phyloP scores from a whole-genome alignment of 2,113 vertebrate species.

The Pholis gunnellus region DNA sequence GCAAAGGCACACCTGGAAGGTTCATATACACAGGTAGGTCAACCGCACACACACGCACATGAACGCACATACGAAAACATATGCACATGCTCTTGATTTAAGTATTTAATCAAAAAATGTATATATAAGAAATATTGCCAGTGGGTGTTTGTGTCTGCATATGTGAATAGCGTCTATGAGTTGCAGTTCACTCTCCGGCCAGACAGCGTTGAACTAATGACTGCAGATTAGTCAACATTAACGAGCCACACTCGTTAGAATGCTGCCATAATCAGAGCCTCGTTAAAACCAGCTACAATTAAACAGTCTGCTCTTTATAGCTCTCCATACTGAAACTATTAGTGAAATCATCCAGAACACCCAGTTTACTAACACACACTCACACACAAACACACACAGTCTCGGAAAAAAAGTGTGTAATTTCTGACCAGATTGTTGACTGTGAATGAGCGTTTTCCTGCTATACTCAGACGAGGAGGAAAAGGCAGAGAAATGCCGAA shows the following conservation, averaged over 20 bases:
- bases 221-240: constrained; percentile 81
- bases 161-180: constrained; percentile 79
- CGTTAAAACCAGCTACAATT: constrained; percentile 80
- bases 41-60: background rate
- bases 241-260: constrained; percentile 76
- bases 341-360: constrained; percentile 82
- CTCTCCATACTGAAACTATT: constrained; percentile 80
- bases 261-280: constrained; percentile 80
- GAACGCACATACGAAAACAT: background rate
- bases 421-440: constrained; percentile 54
- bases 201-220: constrained; percentile 81
- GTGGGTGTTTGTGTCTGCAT: constrained; percentile 16
- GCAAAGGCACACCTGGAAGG: constrained; percentile 79
- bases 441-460: constrained; percentile 61
- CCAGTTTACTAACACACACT: constrained; percentile 77
- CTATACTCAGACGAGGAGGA: background rate
- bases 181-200: constrained; percentile 80
- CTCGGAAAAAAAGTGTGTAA: constrained; percentile 39
- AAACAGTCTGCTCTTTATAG: constrained; percentile 81
- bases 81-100: background rate
- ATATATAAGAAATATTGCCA: background rate
- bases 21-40: constrained; percentile 80
- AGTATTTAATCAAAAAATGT: constrained; percentile 8
- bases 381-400: constrained; percentile 38
- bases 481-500: background rate